Conservation (phyloP, 2,888 invertebrate species). For the Nemoura dubitans region DNA sequence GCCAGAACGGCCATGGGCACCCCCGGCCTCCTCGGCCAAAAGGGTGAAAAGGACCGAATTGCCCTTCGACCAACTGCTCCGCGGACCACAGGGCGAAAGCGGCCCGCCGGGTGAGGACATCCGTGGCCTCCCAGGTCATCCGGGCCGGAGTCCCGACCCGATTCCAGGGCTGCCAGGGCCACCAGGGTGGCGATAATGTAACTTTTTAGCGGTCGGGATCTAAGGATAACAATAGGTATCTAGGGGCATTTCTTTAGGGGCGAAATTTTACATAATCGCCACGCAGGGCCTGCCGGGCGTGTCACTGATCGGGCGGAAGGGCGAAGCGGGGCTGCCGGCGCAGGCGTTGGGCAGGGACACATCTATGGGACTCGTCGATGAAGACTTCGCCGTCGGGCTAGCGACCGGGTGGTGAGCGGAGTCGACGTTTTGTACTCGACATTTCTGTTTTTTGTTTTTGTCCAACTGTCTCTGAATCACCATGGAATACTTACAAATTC, state of each 20-base stretch:
- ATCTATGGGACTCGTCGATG: slow-evolving; percentile 67
- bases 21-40: slow-evolving; percentile 72
- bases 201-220: too few relatives aligned
- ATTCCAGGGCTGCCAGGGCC: slow-evolving; percentile 76
- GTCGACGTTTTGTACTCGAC: too few relatives aligned
- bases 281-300: slow-evolving; percentile 77
- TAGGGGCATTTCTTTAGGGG: too few relatives aligned
- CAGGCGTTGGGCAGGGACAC: slow-evolving; percentile 54
- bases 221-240: too few relatives aligned
- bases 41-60: slow-evolving; percentile 72
- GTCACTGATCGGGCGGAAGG: slow-evolving; percentile 80
- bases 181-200: too few relatives aligned
- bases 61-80: slow-evolving; percentile 42
- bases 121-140: slow-evolving; percentile 58
- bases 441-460: too few relatives aligned
- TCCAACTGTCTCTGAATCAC: too few relatives aligned
- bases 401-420: too few relatives aligned
- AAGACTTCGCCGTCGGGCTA: slow-evolving; percentile 47
- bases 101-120: slow-evolving; percentile 52
- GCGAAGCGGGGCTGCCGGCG: slow-evolving; percentile 76
- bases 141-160: slow-evolving; percentile 62
- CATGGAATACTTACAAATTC: too few relatives aligned
- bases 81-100: slow-evolving; percentile 51
- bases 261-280: too few relatives aligned
- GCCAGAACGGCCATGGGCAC: slow-evolving; percentile 69